Evolutionary conservation across 2,797 vertebrate genomes (phyloP).

Genomic region (Eospalax fontanierii): DNA sequence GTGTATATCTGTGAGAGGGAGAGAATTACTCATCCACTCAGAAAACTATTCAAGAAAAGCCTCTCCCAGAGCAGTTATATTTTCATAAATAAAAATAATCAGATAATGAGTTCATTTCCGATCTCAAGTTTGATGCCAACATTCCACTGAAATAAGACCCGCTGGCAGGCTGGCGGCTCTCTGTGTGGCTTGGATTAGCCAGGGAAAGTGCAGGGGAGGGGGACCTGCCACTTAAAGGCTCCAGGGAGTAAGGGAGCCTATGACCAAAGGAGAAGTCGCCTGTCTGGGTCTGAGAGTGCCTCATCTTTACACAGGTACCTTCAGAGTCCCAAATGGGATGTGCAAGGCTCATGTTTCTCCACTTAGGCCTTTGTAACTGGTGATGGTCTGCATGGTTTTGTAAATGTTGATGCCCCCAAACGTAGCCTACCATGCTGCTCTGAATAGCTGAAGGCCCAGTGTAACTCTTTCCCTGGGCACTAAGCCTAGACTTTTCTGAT

Average conservation of each 20-base stretch:
- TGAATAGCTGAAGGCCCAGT: neutral
- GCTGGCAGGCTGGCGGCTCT: constrained; percentile 84
- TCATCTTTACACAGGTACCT: neutral
- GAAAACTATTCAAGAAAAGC: constrained; percentile 85
- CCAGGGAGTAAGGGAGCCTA: neutral
- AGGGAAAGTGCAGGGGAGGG: constrained; percentile 78
- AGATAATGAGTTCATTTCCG: constrained; percentile 92
- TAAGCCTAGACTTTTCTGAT: neutral
- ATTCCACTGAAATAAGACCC: constrained; percentile 89
- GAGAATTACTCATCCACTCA: constrained; percentile 86
- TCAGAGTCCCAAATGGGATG: neutral
- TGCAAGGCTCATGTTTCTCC: neutral
- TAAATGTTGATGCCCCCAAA: neutral
- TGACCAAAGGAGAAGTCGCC: neutral
- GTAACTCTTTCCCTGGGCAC: neutral
- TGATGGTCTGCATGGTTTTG: neutral
- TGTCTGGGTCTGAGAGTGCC: neutral
- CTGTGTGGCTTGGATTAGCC: constrained; percentile 89
- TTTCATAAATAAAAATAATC: constrained; percentile 91
- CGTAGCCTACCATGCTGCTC: neutral
- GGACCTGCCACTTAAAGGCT: constrained; percentile 48
- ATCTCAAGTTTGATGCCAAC: constrained; percentile 89
- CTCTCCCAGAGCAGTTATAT: constrained; percentile 88
- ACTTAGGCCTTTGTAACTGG: neutral
- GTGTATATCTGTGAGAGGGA: constrained; percentile 39